Evolutionary conservation across 92 coral and sea anemone species (phyloP), one percentile per base, ranked within the genome.

Genomic region (Palythoa grandis): DNA sequence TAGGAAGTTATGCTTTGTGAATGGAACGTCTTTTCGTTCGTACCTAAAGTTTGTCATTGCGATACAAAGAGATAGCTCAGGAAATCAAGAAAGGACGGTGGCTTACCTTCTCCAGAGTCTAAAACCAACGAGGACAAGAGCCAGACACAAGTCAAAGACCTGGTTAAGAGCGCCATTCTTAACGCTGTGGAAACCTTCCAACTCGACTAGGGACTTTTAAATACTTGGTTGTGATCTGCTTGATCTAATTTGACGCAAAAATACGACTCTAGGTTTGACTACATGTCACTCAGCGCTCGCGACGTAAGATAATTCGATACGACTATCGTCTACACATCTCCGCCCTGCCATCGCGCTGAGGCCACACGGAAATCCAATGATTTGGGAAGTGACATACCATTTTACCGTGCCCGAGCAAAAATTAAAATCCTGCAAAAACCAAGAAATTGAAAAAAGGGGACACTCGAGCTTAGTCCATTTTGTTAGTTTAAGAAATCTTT

Each of bases 221-320:
- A 47, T 47, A 48, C 58, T 50, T 43, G 43, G 74, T 20, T 65
- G 66, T 80, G 60, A 80, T 65, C 85, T 48, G 47, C 63, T 80
- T 40, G 74, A 67, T n/a, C 61, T 80, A 29, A 66, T 43, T 61
- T 79, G 84, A 79, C 39, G 43, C 84, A 57, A 47, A 65, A 38
- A 79, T 2, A 54, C 84, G 84, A 79, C 71, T 80, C 40, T 67
- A 74, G 61, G 58, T 66, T 80, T 80, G 74, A 80, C 75, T 67
- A 24, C 60, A 23, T 24, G 37, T 80, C 85, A 80, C 58, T 80
- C 85, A 66, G n/a, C 75, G 66, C 85, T 65, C 58, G 22, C 22
- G 74, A 80, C 85, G 85, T 66, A 80, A 22, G 74, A 67, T 22
- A 80, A 80, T 80, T 48, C 56, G 74, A 80, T 65, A 80, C 24